Conservation (phyloP, 2,113 vertebrate species). For the Brachypodius melanocephalos region DNA sequence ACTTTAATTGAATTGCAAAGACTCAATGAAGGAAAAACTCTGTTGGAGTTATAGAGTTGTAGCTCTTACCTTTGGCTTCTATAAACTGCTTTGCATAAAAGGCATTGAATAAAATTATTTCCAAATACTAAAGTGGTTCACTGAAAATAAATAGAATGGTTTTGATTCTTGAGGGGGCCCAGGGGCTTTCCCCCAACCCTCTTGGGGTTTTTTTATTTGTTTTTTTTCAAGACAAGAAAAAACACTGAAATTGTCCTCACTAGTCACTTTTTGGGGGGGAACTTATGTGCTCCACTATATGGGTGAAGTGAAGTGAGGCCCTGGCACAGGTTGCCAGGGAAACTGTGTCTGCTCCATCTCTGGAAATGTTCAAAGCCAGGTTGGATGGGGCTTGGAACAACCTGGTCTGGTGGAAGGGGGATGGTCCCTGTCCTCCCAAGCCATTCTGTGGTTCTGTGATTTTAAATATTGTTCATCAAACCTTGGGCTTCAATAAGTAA, state of each 20-base stretch:
- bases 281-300: neutral
- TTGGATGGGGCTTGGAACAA: neutral
- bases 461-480: neutral
- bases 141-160: neutral
- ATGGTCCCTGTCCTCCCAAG: neutral
- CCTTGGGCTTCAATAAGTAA: neutral
- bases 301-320: neutral
- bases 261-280: neutral
- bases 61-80: neutral
- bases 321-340: neutral
- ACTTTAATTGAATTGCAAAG: neutral
- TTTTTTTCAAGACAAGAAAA: neutral
- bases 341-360: neutral
- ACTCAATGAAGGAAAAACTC: neutral
- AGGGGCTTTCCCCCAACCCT: accelerated
- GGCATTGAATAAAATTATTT: neutral
- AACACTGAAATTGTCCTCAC: neutral
- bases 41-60: neutral
- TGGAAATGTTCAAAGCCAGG: neutral
- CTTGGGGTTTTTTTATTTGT: too few relatives aligned
- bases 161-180: neutral
- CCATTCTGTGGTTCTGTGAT: neutral
- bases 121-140: neutral
- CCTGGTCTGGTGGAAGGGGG: neutral
- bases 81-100: neutral